Base-by-base conservation (phyloP, 2,888 invertebrate genomes). In the Baccha elongata region DNA sequence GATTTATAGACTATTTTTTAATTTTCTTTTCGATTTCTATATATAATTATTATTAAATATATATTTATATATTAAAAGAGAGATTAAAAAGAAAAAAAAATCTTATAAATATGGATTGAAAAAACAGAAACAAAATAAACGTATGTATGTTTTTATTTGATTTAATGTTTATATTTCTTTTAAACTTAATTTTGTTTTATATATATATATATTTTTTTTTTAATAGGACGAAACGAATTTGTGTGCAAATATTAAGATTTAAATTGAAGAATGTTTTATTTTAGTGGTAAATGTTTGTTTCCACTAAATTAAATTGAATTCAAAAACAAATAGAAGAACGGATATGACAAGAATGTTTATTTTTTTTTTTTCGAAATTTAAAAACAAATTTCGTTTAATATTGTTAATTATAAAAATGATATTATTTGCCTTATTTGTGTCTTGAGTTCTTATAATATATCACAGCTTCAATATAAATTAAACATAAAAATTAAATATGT, bases 211-310 rank as follows among this genome's bases (percentile, higher is more conserved):
- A 42, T 65, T 65, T 65, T 21, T 53, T 21, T 23, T 32, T 44
- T 23, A 46, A 65, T 81, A 75, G 81, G 81, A 62, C 71, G 65
- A 81, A 81, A 81, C 71, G 76, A 81, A 81, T 81, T 81, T 81
- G 75, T 81, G 81, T 81, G 81, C 81, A 81, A 81, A 81, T 81
- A 81, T 75, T 81, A 75, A 81, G 71, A 72, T 44, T 81, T 81
- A 72, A 81, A 81, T 15, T 52, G 35, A 50, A 42, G 42, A 50
- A 65, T 65, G 60, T 78, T 37, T 40, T 65, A 13, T 48, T 52
- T 29, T 37, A 60, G 52, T 72, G 52, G 78, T 21, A 46, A 29
- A 46, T 52, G 50, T 48, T 5, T 23, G 7, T 46, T 65, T 46
- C 32, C 32, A 58, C 23, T 53, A 46, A 55, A 29, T 15, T 50